Conservation (phyloP, 2,888 invertebrate genomes). For the Smittia sp. region DNA sequence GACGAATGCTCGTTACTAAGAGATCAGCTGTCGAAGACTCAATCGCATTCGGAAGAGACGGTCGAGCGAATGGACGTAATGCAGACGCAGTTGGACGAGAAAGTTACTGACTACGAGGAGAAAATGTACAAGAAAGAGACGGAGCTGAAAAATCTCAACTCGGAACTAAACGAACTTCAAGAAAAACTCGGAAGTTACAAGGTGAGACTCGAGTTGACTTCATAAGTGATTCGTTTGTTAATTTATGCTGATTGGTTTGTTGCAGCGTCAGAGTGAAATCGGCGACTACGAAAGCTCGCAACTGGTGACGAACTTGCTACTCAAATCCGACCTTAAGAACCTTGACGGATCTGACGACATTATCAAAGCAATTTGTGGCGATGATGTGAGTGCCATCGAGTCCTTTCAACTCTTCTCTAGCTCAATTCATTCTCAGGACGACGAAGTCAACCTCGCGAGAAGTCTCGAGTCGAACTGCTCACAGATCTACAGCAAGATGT, state of each 20-base stretch:
- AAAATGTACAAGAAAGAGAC: conserved; percentile 38
- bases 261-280: conserved; percentile 35
- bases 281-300: conserved; percentile 35
- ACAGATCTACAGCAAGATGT: conserved; percentile 29
- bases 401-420: too few species aligned
- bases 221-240: background rate
- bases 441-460: conserved; percentile 36
- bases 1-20: conserved; percentile 66
- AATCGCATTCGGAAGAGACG: conserved; percentile 62
- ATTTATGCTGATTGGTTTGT: conserved; percentile 1
- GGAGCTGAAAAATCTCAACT: conserved; percentile 45
- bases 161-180: conserved; percentile 49
- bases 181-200: conserved; percentile 32
- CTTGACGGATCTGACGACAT: conserved; percentile 50
- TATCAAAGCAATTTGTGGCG: conserved; percentile 51
- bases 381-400: conserved; percentile 44
- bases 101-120: conserved; percentile 32
- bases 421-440: conserved; percentile 36
- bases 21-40: conserved; percentile 60
- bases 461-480: conserved; percentile 37
- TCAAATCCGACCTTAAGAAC: conserved; percentile 51
- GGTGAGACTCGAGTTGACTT: background rate
- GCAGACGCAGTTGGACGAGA: conserved; percentile 31
- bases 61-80: conserved; percentile 28
- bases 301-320: conserved; percentile 46